Evolutionary conservation across 64 coral and sea anemone genomes (phyloP).

Genomic region (Dendronephthya gigantea): DNA sequence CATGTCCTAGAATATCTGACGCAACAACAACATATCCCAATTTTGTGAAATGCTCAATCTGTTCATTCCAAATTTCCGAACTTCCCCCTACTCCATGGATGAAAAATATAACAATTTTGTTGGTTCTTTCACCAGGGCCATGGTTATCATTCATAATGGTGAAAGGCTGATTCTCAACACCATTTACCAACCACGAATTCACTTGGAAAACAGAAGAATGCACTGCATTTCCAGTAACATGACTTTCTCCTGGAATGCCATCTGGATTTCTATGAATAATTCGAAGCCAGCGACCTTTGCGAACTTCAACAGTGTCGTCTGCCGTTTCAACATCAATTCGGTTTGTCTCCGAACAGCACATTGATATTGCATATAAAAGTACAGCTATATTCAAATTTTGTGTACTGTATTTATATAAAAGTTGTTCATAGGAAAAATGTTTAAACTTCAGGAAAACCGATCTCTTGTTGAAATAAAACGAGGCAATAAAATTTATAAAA

Average conservation of each 20-base stretch:
- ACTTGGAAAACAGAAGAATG: neutral
- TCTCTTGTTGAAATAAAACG: no score
- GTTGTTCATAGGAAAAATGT: neutral
- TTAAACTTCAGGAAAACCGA: no score
- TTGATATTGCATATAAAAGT: neutral
- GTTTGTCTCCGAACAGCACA: neutral
- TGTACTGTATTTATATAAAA: neutral
- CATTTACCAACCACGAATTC: neutral
- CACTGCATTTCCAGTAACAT: neutral
- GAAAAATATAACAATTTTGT: conserved; percentile 75
- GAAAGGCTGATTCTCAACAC: neutral
- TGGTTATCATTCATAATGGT: neutral
- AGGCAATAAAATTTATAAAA: no score
- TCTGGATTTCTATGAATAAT: neutral
- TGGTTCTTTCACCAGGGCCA: neutral
- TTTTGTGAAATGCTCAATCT: conserved; percentile 60
- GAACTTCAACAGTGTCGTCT: neutral
- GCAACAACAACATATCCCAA: conserved; percentile 81
- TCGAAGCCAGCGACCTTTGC: neutral
- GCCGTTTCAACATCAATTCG: neutral
- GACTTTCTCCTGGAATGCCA: neutral
- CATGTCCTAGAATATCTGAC: conserved; percentile 87
- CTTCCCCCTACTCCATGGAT: conserved; percentile 88
- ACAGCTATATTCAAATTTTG: neutral
- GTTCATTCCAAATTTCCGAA: conserved; percentile 80